phyloP scores from a whole-genome alignment of 2,797 vertebrate genomes.

The Kryptopterus vitreolus region DNA sequence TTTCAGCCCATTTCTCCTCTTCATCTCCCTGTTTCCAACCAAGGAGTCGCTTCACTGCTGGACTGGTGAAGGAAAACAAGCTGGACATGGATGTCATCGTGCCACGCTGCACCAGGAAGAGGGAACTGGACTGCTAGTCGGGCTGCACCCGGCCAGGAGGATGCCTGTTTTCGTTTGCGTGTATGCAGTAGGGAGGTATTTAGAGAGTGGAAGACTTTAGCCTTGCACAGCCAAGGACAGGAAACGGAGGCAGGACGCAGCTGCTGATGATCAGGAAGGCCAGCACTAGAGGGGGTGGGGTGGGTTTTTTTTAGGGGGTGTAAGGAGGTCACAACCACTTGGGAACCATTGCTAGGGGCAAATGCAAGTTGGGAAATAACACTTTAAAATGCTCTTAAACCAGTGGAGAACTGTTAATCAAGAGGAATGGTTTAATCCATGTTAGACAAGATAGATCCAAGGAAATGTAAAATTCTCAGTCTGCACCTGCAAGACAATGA shows the following conservation, averaged over 20 bases:
- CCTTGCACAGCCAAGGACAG: constrained; percentile 80
- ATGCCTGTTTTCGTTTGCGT: constrained; percentile 36
- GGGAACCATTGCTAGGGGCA: constrained; percentile 34
- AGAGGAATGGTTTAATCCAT: constrained; percentile 50
- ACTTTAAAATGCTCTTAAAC: constrained; percentile 48
- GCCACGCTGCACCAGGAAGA: constrained; percentile 48
- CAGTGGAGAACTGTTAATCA: neutral
- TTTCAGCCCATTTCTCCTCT: constrained; percentile 99
- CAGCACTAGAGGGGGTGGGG: constrained; percentile 67
- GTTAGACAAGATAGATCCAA: constrained; percentile 11
- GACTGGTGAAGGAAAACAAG: constrained; percentile 98
- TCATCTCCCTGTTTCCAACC: constrained; percentile 99
- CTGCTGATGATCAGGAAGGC: constrained; percentile 80
- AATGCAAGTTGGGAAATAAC: constrained; percentile 38
- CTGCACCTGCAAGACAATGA: constrained; percentile 48
- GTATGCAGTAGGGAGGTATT: constrained; percentile 50
- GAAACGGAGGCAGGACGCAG: constrained; percentile 82
- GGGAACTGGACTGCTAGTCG: constrained; percentile 40
- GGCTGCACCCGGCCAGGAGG: constrained; percentile 45
- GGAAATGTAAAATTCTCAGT: neutral
- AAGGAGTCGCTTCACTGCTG: constrained; percentile 93
- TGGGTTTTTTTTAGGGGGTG: constrained; percentile 46
- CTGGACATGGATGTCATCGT: constrained; percentile 98
- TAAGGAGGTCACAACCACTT: constrained; percentile 68
- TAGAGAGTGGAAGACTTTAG: constrained; percentile 63